Conservation (phyloP, 2,113 vertebrate genomes). For the Ovibos moschatus region DNA sequence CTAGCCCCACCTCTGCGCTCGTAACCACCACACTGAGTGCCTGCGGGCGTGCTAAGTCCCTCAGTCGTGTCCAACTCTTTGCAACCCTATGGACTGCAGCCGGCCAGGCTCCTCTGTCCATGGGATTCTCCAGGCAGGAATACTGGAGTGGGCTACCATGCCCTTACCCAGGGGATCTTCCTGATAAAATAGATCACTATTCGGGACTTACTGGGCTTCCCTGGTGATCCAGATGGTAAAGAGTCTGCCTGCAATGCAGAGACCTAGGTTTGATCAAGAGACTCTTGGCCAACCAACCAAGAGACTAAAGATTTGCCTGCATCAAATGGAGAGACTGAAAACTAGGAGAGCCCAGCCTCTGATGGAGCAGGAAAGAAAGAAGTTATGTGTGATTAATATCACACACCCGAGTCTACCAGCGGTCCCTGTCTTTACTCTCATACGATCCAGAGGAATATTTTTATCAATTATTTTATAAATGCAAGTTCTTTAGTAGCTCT, state of each 20-base stretch:
- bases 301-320: neutral
- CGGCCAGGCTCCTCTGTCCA: neutral
- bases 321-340: neutral
- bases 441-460: neutral
- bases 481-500: neutral
- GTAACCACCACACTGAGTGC: neutral
- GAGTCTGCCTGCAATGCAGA: neutral
- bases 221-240: neutral
- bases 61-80: neutral
- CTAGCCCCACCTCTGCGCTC: no score
- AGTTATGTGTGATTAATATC: neutral
- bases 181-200: neutral
- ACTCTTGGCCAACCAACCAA: neutral
- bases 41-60: fast-evolving
- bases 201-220: neutral
- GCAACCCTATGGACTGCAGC: neutral
- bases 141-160: neutral
- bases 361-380: neutral
- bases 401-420: neutral
- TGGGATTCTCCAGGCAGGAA: neutral
- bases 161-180: neutral
- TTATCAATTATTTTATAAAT: neutral
- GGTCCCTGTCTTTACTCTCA: neutral
- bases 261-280: neutral
- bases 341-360: neutral